These are phyloP conservation scores for Campoplex capitator DNA, from an alignment of 2,888 invertebrate species.

Conservation along the genomic window DNA sequence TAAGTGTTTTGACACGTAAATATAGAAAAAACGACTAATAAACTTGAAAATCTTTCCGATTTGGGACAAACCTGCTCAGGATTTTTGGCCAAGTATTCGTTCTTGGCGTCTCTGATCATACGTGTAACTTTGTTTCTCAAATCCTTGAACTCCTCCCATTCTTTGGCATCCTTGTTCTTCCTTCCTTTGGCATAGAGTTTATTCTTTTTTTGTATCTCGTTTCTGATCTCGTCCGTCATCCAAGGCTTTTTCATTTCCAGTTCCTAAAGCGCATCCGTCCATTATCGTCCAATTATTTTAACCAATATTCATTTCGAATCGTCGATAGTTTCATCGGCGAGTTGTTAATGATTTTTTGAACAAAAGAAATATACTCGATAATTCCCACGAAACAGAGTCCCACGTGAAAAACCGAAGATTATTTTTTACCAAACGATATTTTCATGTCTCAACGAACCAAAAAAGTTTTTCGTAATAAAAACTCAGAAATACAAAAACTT, in stretches of 20 bases:
- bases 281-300: not conserved
- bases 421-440: too few relatives aligned
- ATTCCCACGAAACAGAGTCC: too few relatives aligned
- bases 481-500: too few relatives aligned
- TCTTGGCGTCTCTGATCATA: constrained; percentile 83
- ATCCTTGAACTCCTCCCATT: constrained; percentile 84
- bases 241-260: constrained; percentile 82
- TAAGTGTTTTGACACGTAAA: not conserved
- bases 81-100: constrained; percentile 82
- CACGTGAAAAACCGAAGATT: too few relatives aligned
- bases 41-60: not conserved
- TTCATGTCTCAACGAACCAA: too few relatives aligned
- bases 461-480: too few relatives aligned
- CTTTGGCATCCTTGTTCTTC: constrained; percentile 82
- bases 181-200: constrained; percentile 83
- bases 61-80: constrained; percentile 81
- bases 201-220: constrained; percentile 83
- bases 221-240: constrained; percentile 84
- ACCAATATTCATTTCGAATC: not conserved
- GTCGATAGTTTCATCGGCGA: not conserved
- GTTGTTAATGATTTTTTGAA: too few relatives aligned
- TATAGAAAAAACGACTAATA: not conserved
- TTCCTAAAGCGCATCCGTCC: constrained; percentile 73
- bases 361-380: not conserved
- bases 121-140: constrained; percentile 83